Percentiles rank a stretch among this genome's conserved stretches.
These are phyloP conservation scores for Paralichthys olivaceus DNA, from an alignment of 2,113 vertebrate species.

Conservation along the genomic window DNA sequence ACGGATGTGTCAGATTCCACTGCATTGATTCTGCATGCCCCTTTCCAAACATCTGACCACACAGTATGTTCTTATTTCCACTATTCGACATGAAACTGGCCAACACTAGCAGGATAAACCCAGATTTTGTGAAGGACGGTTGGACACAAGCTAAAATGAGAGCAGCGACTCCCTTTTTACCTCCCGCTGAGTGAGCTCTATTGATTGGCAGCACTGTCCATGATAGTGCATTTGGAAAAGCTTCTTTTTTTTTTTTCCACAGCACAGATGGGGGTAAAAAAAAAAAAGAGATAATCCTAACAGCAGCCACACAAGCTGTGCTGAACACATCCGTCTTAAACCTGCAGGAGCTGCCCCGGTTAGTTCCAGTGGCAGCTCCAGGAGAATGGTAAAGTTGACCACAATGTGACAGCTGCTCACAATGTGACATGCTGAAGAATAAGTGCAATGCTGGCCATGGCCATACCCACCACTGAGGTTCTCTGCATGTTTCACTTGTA, in stretches of 20 bases:
- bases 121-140: constrained; percentile 36
- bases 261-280: constrained; percentile 42
- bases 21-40: no score
- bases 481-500: no score
- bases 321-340: constrained; percentile 75
- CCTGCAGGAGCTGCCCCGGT: constrained; percentile 60
- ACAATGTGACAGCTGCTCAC: constrained; percentile 59
- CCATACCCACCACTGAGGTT: no score
- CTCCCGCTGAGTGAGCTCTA: constrained; percentile 63
- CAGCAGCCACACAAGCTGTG: constrained; percentile 72
- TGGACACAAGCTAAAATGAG: constrained; percentile 42
- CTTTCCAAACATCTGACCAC: background rate
- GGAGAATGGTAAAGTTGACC: constrained; percentile 61
- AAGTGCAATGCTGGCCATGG: no score
- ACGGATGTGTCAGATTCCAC: no score
- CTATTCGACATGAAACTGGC: constrained; percentile 29
- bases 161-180: constrained; percentile 46
- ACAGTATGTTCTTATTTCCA: constrained; percentile 1
- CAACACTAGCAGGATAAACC: constrained; percentile 36
- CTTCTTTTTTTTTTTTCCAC: constrained; percentile 62
- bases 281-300: constrained; percentile 67
- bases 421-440: constrained; percentile 43
- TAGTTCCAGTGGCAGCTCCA: constrained; percentile 58
- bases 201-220: constrained; percentile 75
- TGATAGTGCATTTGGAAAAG: constrained; percentile 65